phyloP scores from a whole-genome alignment of 1,140 invertebrate genomes.

The Tetranychus cinnabarinus region DNA sequence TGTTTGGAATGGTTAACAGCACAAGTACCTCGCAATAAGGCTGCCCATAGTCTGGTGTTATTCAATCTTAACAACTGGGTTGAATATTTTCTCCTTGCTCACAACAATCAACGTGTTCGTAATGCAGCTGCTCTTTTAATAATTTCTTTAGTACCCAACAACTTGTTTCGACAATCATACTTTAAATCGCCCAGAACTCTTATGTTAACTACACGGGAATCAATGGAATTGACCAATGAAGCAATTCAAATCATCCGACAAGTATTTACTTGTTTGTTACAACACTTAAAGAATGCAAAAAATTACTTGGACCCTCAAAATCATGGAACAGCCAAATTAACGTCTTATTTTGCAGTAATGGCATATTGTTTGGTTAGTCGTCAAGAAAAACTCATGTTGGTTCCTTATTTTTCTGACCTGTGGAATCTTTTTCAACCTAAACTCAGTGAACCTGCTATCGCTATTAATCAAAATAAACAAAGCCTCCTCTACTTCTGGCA shows the following conservation, averaged over 20 bases:
- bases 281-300: constrained; percentile 40
- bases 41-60: constrained; percentile 65
- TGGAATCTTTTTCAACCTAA: constrained; percentile 86
- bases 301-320: constrained; percentile 48
- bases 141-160: constrained; percentile 62
- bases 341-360: constrained; percentile 68
- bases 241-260: constrained; percentile 5
- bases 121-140: constrained; percentile 61
- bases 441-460: constrained; percentile 75
- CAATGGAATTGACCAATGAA: constrained; percentile 4
- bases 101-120: constrained; percentile 57
- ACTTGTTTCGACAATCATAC: constrained; percentile 63
- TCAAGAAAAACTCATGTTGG: constrained; percentile 62
- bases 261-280: constrained; percentile 4
- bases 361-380: constrained; percentile 67
- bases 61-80: constrained; percentile 65
- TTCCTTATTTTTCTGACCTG: constrained; percentile 51
- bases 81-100: constrained; percentile 61
- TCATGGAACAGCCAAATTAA: constrained; percentile 70
- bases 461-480: constrained; percentile 84
- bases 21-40: constrained; percentile 52
- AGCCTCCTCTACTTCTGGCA: constrained; percentile 76
- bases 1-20: constrained; percentile 72
- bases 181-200: constrained; percentile 17
- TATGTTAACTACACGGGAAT: not conserved